Conservation (phyloP, 1,140 invertebrate species). For the Piezodorus guildinii region DNA sequence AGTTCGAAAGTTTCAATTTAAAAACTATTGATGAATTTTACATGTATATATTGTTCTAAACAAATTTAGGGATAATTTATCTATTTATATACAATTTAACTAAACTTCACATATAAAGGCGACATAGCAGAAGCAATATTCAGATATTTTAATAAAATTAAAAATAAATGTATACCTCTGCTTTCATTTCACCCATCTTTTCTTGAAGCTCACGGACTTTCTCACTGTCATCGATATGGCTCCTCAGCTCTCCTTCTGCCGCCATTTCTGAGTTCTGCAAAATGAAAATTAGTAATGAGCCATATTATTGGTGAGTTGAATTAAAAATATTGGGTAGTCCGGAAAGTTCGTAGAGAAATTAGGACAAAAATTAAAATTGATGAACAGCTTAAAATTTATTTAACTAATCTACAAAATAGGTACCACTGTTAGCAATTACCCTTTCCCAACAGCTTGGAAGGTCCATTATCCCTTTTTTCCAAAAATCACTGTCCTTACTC, state of each 20-base stretch:
- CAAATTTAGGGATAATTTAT: not conserved
- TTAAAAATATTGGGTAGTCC: too few relatives aligned
- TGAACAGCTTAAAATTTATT: too few relatives aligned
- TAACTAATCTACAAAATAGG: too few relatives aligned
- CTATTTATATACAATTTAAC: not conserved
- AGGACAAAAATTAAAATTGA: too few relatives aligned
- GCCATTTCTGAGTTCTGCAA: constrained; percentile 82
- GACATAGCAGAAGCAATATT: not conserved
- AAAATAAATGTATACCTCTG: constrained; percentile 2
- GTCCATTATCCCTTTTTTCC: too few relatives aligned
- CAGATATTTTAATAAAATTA: not conserved
- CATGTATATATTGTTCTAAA: not conserved
- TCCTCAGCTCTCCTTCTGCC: constrained; percentile 73
- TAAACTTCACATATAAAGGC: not conserved
- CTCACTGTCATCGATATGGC: constrained; percentile 68
- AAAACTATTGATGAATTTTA: too few relatives aligned
- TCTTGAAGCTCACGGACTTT: constrained; percentile 78
- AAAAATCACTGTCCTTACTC: too few relatives aligned
- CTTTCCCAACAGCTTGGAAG: too few relatives aligned
- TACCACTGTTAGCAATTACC: too few relatives aligned
- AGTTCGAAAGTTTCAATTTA: too few relatives aligned
- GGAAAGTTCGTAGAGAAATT: too few relatives aligned
- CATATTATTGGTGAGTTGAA: too few relatives aligned
- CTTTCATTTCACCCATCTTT: constrained; percentile 74
- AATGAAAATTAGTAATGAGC: not conserved